Percentiles rank a stretch among this genome's conserved stretches.
phyloP scores from a whole-genome alignment of 2,797 vertebrate species.

The Enteromius radiatus region DNA sequence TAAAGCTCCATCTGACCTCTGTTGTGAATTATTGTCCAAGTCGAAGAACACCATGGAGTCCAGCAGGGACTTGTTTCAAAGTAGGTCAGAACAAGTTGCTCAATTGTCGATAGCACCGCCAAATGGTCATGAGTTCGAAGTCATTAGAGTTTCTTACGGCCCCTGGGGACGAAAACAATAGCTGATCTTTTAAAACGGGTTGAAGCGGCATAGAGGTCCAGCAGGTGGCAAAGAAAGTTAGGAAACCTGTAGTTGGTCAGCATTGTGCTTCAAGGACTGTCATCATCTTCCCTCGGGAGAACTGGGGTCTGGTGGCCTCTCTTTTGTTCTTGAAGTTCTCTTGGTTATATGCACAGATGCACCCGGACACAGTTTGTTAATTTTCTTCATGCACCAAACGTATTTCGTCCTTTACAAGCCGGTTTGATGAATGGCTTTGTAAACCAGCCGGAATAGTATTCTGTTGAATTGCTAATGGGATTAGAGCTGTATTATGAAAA shows the following conservation, averaged over 20 bases:
- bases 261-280: conserved; percentile 9
- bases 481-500: conserved; percentile 24
- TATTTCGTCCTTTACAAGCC: background rate
- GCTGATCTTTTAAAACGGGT: conserved; percentile 32
- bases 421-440: conserved; percentile 35
- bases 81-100: conserved; percentile 25
- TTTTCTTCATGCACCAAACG: conserved; percentile 17
- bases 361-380: conserved; percentile 19
- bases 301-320: background rate
- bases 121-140: background rate
- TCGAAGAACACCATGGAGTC: background rate
- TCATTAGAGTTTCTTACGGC: conserved; percentile 14
- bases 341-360: conserved; percentile 25
- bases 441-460: conserved; percentile 22
- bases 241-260: conserved; percentile 25
- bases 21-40: background rate
- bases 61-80: background rate
- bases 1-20: conserved; percentile 3
- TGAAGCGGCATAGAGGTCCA: background rate
- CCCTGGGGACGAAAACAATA: conserved; percentile 8
- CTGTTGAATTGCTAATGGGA: conserved; percentile 43
- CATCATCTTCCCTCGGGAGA: conserved; percentile 9
- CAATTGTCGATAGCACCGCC: conserved; percentile 2
- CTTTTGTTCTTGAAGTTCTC: conserved; percentile 17
- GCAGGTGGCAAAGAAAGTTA: conserved; percentile 23